Conservation (phyloP, 2,888 invertebrate genomes). For the Erebia palarica region DNA sequence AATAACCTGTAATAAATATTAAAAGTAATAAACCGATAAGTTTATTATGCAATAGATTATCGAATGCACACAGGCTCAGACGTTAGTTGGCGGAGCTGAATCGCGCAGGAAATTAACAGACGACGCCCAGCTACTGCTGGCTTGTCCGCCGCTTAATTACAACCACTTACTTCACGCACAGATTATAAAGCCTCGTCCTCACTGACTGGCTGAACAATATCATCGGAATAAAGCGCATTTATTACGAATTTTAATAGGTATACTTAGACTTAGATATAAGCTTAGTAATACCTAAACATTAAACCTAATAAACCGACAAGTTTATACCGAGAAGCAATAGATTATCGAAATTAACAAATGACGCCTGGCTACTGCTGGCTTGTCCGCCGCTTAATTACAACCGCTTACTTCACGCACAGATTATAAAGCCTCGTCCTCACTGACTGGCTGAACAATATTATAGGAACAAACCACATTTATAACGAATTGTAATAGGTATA, state of each 20-base stretch:
- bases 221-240: not conserved
- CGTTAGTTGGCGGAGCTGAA: conserved; percentile 33
- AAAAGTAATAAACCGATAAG: not conserved
- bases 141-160: conserved; percentile 51
- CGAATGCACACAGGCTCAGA: not conserved
- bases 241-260: no score
- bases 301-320: not conserved
- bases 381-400: conserved; percentile 52
- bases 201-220: not conserved
- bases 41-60: conserved; percentile 6
- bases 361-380: conserved; percentile 47
- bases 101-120: conserved; percentile 66
- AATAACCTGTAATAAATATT: not conserved
- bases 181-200: conserved; percentile 21
- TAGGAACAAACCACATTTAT: not conserved
- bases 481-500: no score
- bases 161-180: conserved; percentile 42
- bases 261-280: no score
- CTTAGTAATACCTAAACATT: no score
- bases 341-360: conserved; percentile 51
- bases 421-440: conserved; percentile 15
- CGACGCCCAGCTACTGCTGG: conserved; percentile 47
- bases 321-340: not conserved
- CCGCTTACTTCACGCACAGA: conserved; percentile 41
- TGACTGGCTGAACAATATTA: not conserved